Base-by-base conservation (phyloP, 2,113 vertebrate genomes). In the Cottus gobio region DNA sequence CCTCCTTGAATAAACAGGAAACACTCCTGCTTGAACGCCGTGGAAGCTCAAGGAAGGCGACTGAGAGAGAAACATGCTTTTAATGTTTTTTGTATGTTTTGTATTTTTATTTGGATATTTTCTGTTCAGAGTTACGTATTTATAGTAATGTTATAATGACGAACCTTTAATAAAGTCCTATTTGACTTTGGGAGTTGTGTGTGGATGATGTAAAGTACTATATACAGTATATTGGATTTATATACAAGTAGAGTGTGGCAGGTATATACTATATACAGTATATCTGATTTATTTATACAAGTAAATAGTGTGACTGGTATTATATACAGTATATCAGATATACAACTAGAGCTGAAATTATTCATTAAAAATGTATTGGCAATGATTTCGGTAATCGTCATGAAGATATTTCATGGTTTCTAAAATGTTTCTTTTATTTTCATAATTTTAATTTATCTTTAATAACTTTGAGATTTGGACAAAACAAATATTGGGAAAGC, bases 51-150 rank as follows among this genome's bases (percentile, higher is more conserved):
- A 75, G 30, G 64, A 66, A 54, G 24, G 52, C 44, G 79, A 56
- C 26, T 9, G 66, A 63, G 72, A 77, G 50, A 65, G 2, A 71
- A 74, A 64, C 15, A 63, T 20, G 62, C 77, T 88, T 87, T 84
- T 82, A 64, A 77, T 80, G 82, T 80, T 87, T 91, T 92, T 91
- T 89, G 84, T 90, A 90, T 79, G 84, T 91, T 92, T 91, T 93
- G 80, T 93, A 87, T 84, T 80, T 87, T 89, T 28, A 85, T 92
- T 90, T 91, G 66, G 24, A 7, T 77, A 39, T 81, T 83, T 92
- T 87, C 46, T 89, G 86, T 93, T 91, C 31, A 75, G 63, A 83
- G 87, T 93, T 56, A 8, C 44, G 90, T 91, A 91, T 93, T 92
- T 92, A 90, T 93, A 92, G 88, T 8, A 74, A 72, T 90, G 87